Conservation (phyloP, 2,797 vertebrate species). For the Falco biarmicus region DNA sequence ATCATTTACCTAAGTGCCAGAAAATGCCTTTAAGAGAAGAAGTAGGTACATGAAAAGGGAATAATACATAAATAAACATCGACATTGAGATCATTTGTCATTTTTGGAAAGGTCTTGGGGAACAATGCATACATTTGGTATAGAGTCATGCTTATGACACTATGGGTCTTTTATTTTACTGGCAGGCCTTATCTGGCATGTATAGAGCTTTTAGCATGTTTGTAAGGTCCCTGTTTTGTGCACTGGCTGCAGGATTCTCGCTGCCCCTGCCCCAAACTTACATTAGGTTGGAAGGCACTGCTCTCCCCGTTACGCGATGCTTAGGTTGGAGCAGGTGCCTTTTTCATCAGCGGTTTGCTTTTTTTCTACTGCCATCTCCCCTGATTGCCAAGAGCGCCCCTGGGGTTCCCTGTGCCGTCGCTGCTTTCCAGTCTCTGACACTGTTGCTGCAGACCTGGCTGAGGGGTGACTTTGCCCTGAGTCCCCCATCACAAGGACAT, state of each 20-base stretch:
- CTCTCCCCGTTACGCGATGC: background rate
- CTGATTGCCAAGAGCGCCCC: rapidly evolving
- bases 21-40: background rate
- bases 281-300: background rate
- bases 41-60: background rate
- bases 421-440: background rate
- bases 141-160: background rate
- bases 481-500: rapidly evolving
- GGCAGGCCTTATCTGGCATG: background rate
- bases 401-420: background rate
- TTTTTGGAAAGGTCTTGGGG: background rate
- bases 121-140: background rate
- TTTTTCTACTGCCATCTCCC: background rate
- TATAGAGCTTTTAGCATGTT: background rate
- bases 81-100: background rate
- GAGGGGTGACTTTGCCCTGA: rapidly evolving
- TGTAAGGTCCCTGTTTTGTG: background rate
- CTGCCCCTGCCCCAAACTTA: background rate
- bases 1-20: background rate
- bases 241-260: background rate
- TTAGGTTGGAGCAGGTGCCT: background rate
- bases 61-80: background rate
- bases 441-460: background rate
- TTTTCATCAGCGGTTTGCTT: background rate
- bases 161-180: background rate